phyloP scores from a whole-genome alignment of 1,140 invertebrate species.

The Penaeus vannamei region DNA sequence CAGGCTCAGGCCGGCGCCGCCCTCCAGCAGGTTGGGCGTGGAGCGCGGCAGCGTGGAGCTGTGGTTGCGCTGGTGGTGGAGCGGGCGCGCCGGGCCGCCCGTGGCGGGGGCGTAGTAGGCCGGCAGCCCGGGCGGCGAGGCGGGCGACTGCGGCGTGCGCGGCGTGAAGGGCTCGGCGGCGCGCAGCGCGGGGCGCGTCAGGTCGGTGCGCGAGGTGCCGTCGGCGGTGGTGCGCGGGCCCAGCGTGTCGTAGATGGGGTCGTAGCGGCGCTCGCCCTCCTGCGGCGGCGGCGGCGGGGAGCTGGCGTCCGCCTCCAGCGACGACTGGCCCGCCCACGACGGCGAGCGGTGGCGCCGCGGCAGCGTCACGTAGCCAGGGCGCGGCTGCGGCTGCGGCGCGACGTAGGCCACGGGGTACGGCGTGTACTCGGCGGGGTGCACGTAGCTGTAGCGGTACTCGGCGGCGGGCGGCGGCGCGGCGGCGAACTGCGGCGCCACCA shows the following conservation, averaged over 20 bases:
- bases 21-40: conserved; percentile 58
- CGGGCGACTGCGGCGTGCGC: conserved; percentile 49
- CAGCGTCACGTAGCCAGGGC: conserved; percentile 75
- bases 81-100: conserved; percentile 42
- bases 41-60: conserved; percentile 63
- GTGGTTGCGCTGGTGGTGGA: conserved; percentile 25
- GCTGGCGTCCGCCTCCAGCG: conserved; percentile 67
- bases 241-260: conserved; percentile 91
- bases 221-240: conserved; percentile 89
- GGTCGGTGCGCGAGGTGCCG: conserved; percentile 86
- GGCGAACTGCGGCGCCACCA: conserved; percentile 43
- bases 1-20: conserved; percentile 38
- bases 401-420: conserved; percentile 50
- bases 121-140: conserved; percentile 54
- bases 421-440: conserved; percentile 44
- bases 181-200: conserved; percentile 71
- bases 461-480: conserved; percentile 19
- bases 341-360: conserved; percentile 84
- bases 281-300: conserved; percentile 70
- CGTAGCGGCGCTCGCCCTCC: conserved; percentile 69
- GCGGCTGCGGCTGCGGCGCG: conserved; percentile 79
- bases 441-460: conserved; percentile 64
- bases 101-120: conserved; percentile 67
- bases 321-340: conserved; percentile 76
- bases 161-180: conserved; percentile 54